These are phyloP conservation scores for Triplophysa rosa DNA, from an alignment of 2,113 vertebrate species.

Conservation along the genomic window DNA sequence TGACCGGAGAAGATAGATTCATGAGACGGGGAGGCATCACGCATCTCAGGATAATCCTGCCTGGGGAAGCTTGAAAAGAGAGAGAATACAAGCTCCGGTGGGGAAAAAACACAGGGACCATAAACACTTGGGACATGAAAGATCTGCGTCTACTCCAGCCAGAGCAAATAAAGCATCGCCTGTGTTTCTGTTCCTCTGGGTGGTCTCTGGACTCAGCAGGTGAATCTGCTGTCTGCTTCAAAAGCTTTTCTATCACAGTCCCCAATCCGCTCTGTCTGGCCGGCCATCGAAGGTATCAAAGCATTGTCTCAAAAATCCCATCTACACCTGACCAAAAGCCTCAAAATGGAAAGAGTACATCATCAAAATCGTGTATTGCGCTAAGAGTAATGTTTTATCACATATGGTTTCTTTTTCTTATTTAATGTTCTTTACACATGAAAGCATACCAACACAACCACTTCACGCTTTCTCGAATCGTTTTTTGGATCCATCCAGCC, in stretches of 20 bases:
- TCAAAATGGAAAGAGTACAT: neutral
- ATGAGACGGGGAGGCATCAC: constrained; percentile 52
- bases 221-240: constrained; percentile 51
- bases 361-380: neutral
- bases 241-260: constrained; percentile 55
- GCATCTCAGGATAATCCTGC: constrained; percentile 61
- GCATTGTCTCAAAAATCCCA: constrained; percentile 18
- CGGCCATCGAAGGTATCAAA: constrained; percentile 57
- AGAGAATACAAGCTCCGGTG: constrained; percentile 24
- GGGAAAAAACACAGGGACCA: constrained; percentile 30
- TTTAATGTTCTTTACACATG: no score
- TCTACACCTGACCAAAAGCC: neutral
- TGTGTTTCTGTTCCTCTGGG: constrained; percentile 56
- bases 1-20: constrained; percentile 62
- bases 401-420: no score
- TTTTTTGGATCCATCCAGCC: neutral
- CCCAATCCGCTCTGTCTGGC: constrained; percentile 64
- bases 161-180: constrained; percentile 35
- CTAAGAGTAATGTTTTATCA: no score
- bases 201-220: constrained; percentile 62
- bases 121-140: constrained; percentile 66
- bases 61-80: constrained; percentile 59
- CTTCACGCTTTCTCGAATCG: no score
- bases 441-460: no score
- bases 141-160: constrained; percentile 50